phyloP scores from a whole-genome alignment of 2,888 invertebrate species.

The Andrena flavipes region DNA sequence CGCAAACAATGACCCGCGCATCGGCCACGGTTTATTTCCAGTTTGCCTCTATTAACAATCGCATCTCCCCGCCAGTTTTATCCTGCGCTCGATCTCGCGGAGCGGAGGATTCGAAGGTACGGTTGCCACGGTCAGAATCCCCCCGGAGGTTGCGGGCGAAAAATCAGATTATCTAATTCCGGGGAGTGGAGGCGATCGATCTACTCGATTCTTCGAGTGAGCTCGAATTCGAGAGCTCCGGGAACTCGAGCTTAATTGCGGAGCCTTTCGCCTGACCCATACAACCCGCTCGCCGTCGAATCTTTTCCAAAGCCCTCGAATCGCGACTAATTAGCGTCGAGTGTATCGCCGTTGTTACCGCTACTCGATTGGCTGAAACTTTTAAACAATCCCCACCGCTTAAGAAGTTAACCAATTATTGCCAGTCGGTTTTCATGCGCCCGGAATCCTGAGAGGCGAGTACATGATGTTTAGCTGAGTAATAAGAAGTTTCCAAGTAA shows the following conservation, averaged over 20 bases:
- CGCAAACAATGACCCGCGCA: constrained; percentile 82
- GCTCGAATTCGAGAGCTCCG: too few species aligned
- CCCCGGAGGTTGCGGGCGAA: background rate
- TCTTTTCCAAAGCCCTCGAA: background rate
- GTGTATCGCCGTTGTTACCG: background rate
- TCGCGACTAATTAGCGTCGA: constrained; percentile 8
- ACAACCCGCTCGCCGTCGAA: background rate
- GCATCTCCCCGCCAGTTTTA: constrained; percentile 1
- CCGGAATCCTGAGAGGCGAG: constrained; percentile 8
- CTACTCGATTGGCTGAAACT: background rate
- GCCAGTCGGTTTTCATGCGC: background rate
- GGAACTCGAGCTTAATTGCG: too few species aligned
- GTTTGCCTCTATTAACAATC: constrained; percentile 25
- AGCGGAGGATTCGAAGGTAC: too few species aligned
- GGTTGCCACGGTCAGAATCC: background rate
- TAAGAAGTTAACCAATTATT: background rate
- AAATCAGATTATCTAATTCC: background rate
- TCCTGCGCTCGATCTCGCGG: background rate
- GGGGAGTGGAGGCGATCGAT: background rate
- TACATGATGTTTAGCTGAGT: constrained; percentile 4
- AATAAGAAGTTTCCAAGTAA: constrained; percentile 31
- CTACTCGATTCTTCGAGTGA: background rate
- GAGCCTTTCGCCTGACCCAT: too few species aligned
- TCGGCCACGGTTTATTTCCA: constrained; percentile 78
- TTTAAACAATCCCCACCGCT: background rate